Evolutionary conservation across 2,797 vertebrate species (phyloP).

Genomic region (Mus caroli): DNA sequence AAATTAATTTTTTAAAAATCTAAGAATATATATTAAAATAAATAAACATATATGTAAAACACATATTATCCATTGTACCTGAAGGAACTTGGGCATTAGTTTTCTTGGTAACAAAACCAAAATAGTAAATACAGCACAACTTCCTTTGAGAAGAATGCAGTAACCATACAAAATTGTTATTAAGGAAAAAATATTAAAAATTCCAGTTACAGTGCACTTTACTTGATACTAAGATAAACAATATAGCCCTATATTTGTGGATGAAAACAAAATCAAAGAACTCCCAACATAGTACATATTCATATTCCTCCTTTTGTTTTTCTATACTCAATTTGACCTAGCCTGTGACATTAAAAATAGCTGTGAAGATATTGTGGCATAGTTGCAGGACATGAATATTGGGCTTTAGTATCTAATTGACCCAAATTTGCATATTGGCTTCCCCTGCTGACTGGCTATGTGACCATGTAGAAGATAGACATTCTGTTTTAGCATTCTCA

Average conservation of each 20-base stretch:
- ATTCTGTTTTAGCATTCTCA: not conserved
- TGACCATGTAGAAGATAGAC: not conserved
- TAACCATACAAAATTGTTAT: not conserved
- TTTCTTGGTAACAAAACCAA: not conserved
- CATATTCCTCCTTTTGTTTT: not conserved
- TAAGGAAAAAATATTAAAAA: not conserved
- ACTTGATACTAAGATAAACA: not conserved
- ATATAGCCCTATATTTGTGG: not conserved
- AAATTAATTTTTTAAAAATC: not conserved
- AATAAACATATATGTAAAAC: not conserved
- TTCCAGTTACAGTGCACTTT: not conserved
- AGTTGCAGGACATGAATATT: not conserved
- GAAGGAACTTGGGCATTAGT: not conserved
- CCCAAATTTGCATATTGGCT: not conserved
- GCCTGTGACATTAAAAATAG: not conserved
- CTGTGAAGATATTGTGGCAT: not conserved
- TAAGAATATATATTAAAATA: not conserved
- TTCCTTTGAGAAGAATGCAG: not conserved
- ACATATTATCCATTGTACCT: not conserved
- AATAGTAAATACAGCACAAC: not conserved
- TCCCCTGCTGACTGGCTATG: not conserved
- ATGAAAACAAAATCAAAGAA: not conserved
- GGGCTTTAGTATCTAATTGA: not conserved
- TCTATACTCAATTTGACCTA: not conserved
- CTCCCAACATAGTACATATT: not conserved